Evolutionary conservation across 2,113 vertebrate species (phyloP).

Genomic region (Cavia aperea): DNA sequence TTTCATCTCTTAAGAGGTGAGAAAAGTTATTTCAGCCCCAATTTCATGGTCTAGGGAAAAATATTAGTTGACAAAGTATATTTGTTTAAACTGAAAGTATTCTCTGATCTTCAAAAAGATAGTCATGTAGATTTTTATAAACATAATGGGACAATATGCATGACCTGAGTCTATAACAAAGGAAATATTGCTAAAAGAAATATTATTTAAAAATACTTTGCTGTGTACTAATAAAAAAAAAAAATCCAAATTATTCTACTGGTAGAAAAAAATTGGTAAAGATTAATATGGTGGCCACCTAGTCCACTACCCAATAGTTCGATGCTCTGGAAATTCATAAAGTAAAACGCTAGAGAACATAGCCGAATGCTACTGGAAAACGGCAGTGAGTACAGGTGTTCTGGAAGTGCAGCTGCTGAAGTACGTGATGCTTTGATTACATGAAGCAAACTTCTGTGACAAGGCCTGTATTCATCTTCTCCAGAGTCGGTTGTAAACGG

Average conservation of each 20-base stretch:
- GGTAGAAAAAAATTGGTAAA: not conserved
- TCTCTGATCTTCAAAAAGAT: not conserved
- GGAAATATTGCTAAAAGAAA: not conserved
- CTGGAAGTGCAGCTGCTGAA: not conserved
- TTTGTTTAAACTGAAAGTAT: not conserved
- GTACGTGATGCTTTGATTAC: accelerated
- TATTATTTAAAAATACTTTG: not conserved
- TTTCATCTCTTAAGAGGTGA: not conserved
- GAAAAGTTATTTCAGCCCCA: not conserved
- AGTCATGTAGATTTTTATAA: not conserved
- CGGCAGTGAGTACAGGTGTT: not conserved
- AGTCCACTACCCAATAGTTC: not conserved
- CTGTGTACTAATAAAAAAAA: not conserved
- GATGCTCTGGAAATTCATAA: not conserved
- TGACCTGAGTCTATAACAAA: not conserved
- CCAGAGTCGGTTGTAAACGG: not conserved
- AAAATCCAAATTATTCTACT: not conserved
- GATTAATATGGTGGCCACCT: not conserved
- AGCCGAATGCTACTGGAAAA: not conserved
- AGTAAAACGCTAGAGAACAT: not conserved
- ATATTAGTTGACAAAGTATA: not conserved
- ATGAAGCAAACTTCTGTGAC: not conserved
- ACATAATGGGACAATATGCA: not conserved
- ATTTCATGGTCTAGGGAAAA: not conserved
- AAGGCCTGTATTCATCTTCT: not conserved